These are phyloP conservation scores for Ethmia dodecea DNA, from an alignment of 2,888 invertebrate species.

Conservation along the genomic window DNA sequence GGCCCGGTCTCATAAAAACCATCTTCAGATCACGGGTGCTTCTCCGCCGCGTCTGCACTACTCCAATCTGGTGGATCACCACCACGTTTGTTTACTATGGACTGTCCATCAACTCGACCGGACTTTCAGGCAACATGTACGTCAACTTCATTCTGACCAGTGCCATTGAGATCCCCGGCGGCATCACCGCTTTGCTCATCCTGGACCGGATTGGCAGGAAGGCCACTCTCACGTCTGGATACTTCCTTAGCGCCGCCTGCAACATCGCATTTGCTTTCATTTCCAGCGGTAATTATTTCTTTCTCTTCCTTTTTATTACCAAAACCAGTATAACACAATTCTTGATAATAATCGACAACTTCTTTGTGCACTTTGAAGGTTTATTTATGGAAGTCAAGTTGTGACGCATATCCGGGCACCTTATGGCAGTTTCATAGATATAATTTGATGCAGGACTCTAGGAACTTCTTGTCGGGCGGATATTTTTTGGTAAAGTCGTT, in stretches of 20 bases:
- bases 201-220: conserved; percentile 78
- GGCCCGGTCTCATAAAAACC: neutral
- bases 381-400: neutral
- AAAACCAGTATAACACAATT: neutral
- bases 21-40: conserved; percentile 57
- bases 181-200: conserved; percentile 74
- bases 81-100: conserved; percentile 83
- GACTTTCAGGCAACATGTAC: conserved; percentile 80
- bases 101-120: conserved; percentile 80
- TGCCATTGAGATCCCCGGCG: conserved; percentile 82
- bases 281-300: conserved; percentile 56
- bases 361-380: neutral
- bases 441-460: too few species aligned
- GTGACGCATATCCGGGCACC: too few species aligned
- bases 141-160: conserved; percentile 79
- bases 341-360: neutral
- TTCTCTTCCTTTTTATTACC: too few species aligned
- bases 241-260: conserved; percentile 76
- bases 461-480: too few species aligned
- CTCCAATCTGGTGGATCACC: conserved; percentile 80
- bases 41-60: conserved; percentile 78
- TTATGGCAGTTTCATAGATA: too few species aligned
- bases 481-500: too few species aligned
- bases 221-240: conserved; percentile 73
- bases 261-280: conserved; percentile 77